Evolutionary conservation across 1,140 invertebrate species (phyloP).

Genomic region (Lethrus apterus): DNA sequence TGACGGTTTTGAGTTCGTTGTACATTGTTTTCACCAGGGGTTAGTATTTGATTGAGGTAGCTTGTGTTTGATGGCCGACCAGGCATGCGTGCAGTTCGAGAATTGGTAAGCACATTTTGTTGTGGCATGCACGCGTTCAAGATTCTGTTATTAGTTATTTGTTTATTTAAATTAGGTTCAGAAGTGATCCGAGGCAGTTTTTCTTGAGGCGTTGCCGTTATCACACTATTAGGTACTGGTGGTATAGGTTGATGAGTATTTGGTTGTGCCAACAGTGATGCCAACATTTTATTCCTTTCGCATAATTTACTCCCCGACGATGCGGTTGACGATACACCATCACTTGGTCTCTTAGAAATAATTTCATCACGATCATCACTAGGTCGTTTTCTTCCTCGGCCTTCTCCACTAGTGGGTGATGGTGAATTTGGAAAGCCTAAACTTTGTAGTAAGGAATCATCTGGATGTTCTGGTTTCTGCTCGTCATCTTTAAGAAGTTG

Average conservation of each 20-base stretch:
- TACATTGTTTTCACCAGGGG: conserved; percentile 20
- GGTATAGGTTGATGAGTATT: conserved; percentile 57
- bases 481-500: conserved; percentile 61
- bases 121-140: conserved; percentile 13
- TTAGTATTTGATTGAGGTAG: conserved; percentile 35
- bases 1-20: conserved; percentile 18
- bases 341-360: conserved; percentile 47
- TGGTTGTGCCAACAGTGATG: conserved; percentile 69
- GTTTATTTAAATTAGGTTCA: conserved; percentile 23
- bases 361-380: conserved; percentile 57
- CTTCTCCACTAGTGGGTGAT: conserved; percentile 45
- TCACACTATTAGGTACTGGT: conserved; percentile 55
- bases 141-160: conserved; percentile 8
- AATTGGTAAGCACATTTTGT: conserved; percentile 21
- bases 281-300: conserved; percentile 81
- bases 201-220: conserved; percentile 58
- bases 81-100: conserved; percentile 16
- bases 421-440: conserved; percentile 52
- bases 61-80: conserved; percentile 22
- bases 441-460: conserved; percentile 51
- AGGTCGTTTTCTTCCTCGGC: conserved; percentile 58
- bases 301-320: conserved; percentile 56
- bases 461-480: conserved; percentile 33
- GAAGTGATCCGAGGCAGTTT: conserved; percentile 45
- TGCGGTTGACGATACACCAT: conserved; percentile 45